phyloP scores from a whole-genome alignment of 1,140 invertebrate genomes.

The Drosophila lacertosa region DNA sequence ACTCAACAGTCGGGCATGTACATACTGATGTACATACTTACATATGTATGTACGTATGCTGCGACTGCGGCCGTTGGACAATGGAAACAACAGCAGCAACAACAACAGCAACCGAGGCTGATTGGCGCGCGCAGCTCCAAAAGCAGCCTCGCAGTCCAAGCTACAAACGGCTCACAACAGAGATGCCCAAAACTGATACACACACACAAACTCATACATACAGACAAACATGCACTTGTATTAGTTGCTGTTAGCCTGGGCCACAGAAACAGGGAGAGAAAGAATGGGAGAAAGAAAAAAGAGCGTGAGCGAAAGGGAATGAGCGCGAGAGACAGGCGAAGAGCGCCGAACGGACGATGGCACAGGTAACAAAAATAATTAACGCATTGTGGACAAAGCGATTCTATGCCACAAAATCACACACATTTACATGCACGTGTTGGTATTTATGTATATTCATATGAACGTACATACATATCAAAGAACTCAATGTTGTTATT shows the following conservation, averaged over 20 bases:
- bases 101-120: constrained; percentile 25
- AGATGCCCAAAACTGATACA: constrained; percentile 39
- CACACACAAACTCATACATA: constrained; percentile 9
- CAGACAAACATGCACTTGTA: neutral
- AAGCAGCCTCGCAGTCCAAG: constrained; percentile 19
- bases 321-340: constrained; percentile 8
- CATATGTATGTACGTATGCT: constrained; percentile 14
- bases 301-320: neutral
- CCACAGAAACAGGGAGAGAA: constrained; percentile 16
- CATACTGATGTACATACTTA: neutral
- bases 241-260: constrained; percentile 8
- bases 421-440: neutral
- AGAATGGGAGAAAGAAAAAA: neutral
- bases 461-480: neutral
- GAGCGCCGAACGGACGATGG: constrained; percentile 9
- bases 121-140: constrained; percentile 49
- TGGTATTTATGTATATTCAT: neutral
- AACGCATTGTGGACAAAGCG: constrained; percentile 40
- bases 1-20: constrained; percentile 62
- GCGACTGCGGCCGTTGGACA: constrained; percentile 47
- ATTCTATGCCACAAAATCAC: constrained; percentile 23
- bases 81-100: constrained; percentile 19
- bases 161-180: neutral
- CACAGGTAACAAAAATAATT: constrained; percentile 64
- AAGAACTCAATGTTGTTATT: neutral